Conservation (phyloP, 2,797 vertebrate species). For the Petrocephalus sullivani region DNA sequence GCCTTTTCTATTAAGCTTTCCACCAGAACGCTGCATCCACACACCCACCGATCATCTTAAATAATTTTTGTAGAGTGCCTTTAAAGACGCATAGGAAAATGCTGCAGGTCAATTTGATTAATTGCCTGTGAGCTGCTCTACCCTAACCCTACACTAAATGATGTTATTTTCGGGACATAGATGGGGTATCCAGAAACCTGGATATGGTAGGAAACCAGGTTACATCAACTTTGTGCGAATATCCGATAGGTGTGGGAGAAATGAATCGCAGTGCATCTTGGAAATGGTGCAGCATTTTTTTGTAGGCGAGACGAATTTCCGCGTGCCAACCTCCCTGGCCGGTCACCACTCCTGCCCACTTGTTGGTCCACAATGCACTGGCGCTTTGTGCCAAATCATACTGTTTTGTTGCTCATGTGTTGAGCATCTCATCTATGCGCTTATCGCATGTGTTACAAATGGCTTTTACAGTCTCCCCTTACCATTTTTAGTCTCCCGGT, state of each 20-base stretch:
- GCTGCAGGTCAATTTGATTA: not conserved
- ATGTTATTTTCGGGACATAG: not conserved
- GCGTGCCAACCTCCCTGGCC: not conserved
- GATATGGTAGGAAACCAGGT: not conserved
- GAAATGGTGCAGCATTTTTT: not conserved
- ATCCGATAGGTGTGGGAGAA: not conserved
- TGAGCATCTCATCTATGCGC: not conserved
- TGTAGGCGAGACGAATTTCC: not conserved
- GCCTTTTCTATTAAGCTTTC: not conserved
- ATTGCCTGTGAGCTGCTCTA: not conserved
- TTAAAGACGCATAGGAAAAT: not conserved
- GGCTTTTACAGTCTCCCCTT: not conserved
- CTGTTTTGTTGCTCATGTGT: not conserved
- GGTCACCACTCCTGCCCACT: not conserved
- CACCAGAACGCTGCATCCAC: not conserved
- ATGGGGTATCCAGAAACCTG: not conserved
- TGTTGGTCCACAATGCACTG: not conserved
- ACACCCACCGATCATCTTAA: not conserved
- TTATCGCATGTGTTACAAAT: not conserved
- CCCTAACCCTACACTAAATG: not conserved
- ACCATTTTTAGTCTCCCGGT: not conserved
- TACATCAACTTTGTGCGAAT: not conserved
- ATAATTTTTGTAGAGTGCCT: not conserved
- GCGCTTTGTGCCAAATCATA: not conserved
- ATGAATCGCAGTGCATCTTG: not conserved